phyloP scores from a whole-genome alignment of 2,888 invertebrate species.

The Leptinotarsa tumamoca region DNA sequence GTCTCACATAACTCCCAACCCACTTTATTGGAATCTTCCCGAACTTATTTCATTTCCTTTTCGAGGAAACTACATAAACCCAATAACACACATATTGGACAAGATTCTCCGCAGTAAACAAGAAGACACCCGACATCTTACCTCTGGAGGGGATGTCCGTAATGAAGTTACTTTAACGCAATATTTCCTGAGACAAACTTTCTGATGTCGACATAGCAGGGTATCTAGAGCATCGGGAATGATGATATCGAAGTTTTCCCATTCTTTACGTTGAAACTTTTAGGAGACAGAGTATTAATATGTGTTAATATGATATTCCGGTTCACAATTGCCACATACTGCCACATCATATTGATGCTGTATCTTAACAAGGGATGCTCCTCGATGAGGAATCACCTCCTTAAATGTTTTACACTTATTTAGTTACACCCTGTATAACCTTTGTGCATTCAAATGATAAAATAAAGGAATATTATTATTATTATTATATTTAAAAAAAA shows the following conservation, averaged over 20 bases:
- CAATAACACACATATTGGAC: constrained; percentile 15
- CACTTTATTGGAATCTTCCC: constrained; percentile 5
- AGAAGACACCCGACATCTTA: neutral
- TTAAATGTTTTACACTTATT: no score
- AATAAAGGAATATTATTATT: no score
- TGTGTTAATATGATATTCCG: neutral
- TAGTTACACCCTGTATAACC: no score
- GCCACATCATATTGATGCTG: no score
- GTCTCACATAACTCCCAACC: neutral
- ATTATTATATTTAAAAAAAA: no score
- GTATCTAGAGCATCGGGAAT: neutral
- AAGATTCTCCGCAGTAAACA: constrained; percentile 10
- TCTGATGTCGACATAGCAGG: neutral
- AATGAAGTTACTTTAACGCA: constrained; percentile 11
- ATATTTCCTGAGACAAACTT: constrained; percentile 5
- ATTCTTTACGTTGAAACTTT: neutral
- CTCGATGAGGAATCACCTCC: no score
- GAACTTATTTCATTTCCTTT: constrained; percentile 15
- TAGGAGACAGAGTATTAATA: neutral
- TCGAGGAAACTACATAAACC: neutral
- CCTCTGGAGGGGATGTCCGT: neutral
- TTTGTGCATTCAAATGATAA: no score
- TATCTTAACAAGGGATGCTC: no score
- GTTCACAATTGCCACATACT: no score
- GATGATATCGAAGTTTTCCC: neutral